Evolutionary conservation across 2,113 vertebrate genomes (phyloP), one percentile per base, ranked within the genome.

Genomic region (Heliornis fulica): DNA sequence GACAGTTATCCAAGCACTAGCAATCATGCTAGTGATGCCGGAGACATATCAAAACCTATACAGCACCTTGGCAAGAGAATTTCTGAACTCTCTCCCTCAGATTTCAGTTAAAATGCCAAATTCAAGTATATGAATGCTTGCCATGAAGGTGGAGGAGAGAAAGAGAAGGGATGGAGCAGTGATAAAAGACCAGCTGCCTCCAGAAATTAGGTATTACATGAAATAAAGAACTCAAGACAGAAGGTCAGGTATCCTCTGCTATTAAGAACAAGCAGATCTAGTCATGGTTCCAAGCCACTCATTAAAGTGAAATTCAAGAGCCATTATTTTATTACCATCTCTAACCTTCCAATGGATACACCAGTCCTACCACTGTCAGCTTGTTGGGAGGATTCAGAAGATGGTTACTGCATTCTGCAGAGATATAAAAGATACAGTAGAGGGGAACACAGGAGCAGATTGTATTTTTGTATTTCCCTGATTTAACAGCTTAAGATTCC

Each of bases 241-340:
- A 78, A 90, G 65, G 83, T 84, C 81, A 94, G 77, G 48, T 89
- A 60, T 78, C 61, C 69, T 91, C 65, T 75, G 63, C 56, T 92
- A 84, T 75, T 94, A 93, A 68, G 79, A 90, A 51, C 83, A 91
- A 89, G 77, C 13, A 89, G 57, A 91, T 95, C 89, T 91, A 84
- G 77, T 89, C 89, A 89, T 82, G 77, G 89, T 95, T 95, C 74
- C 83, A 57, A 93, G 69, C 11, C 50, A 43, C 53, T 76, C 40
- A 71, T 84, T 87, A 87, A 76, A 89, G 53, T 72, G 93, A 91
- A 95, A 96, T 65, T 89, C 91, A 84, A 56, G 76, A 94, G 34
- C 57, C 77, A 72, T 89, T 89, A 89, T 82, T 96, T 94, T 79
- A 87, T 94, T 89, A 89, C 77, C 53, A 60, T 12, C 31, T 71